Evolutionary conservation across 2,797 vertebrate species (phyloP), one percentile per base, ranked within the genome.

Genomic region (Bradypodion ventrale): DNA sequence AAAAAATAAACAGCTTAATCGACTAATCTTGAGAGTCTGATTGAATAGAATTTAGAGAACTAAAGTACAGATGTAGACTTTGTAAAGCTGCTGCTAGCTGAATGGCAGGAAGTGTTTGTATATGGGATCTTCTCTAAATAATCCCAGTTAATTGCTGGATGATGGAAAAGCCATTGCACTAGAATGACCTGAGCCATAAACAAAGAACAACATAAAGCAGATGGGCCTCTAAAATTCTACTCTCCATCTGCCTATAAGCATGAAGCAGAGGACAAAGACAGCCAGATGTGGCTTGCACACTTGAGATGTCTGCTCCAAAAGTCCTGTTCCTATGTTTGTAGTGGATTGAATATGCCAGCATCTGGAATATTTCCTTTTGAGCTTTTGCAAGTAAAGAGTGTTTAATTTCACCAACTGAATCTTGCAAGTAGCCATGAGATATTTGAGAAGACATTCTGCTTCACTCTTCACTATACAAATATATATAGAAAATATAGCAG

Each of bases 21-120:
- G 68, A 88, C 85, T 91, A 91, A 91, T 85, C 85, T 23, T 80
- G 90, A 83, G 83, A 82, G 90, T 63, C 83, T 79, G 83, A 85
- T 88, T 87, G 92, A 93, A 93, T 92, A 86, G 92, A 88, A 93
- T 93, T 88, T 85, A 76, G 91, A 83, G 93, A 92, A 93, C 93
- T 93, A 92, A 92, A 92, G 87, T 69, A 78, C 59, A 72, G 79
- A 88, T 74, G 32, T 44, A 19, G 52, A 87, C 74, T 86, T 94
- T 92, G 89, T 84, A 88, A 83, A 87, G 86, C 89, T 91, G 91
- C 92, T 93, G 89, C 91, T 92, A 91, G 87, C 90, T 86, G 35
- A 87, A 73, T 82, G 62, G 35, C 0, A 0, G 82, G n/a, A 85
- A 92, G 78, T 85, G 84, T 92, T 93, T 94, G 80, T 84, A 88